Evolutionary conservation across 2,797 vertebrate species (phyloP), one percentile per base, ranked within the genome.

Genomic region (Heteromormyrus szaboi): DNA sequence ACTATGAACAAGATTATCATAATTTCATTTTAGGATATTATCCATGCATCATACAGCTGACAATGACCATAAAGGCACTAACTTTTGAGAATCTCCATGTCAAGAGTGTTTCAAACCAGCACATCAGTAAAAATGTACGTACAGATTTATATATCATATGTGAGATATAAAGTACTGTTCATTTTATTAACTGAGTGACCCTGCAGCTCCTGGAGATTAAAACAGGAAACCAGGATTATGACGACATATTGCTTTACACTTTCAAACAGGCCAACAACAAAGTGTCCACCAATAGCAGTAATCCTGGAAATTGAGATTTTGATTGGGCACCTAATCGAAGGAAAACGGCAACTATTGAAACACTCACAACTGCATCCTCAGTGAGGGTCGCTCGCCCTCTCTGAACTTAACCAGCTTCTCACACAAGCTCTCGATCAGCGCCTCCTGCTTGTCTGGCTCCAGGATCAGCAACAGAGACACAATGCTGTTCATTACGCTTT

Each of bases 401-500:
- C 98, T 96, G 92, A 96, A 98, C 93, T 99, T 99, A 44, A 98
- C 97, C 89, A 99, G 92, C 90, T 99, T 99, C 95, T 99, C 99
- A 95, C 98, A 99, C 0, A 99, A 94, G 93, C 95, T 99, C 95
- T 99, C 98, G 86, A 99, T 99, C 90, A 99, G 95, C 41, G 97
- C 96, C 93, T 99, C 98, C 90, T 99, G 99, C 92, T 99, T 99
- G 84, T 99, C 99, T 2, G 98, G 96, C 94, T 99, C 98, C 97
- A 99, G 95, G 91, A 99, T 99, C 90, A 99, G 94, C 72, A 99
- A 94, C 91, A 99, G 95, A 65, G 99, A 99, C 44, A 99, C 98
- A 1, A 99, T 98, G 11, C 98, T 99, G 96, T 99, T 99, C 99
- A 99, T 99, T 91, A 98, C 97, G 0, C 99, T 99, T 95, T 99